Base-by-base conservation (phyloP, 2,113 vertebrate species). In the Danionella cerebrum region DNA sequence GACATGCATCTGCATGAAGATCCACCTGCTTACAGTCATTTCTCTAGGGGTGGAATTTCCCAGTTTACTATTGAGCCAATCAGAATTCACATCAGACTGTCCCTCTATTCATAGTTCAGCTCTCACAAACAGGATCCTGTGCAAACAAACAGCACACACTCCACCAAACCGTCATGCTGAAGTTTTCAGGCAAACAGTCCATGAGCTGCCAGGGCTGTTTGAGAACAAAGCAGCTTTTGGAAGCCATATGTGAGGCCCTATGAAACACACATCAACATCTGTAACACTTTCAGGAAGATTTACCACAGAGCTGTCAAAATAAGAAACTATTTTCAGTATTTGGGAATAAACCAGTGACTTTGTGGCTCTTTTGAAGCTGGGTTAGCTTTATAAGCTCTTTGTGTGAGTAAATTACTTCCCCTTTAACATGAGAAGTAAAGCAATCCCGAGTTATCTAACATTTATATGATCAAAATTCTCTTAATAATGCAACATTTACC, bases 1-100 rank as follows among this genome's bases (percentile, higher is more conserved):
- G 25, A 19, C 51, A 53, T 14, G 19, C 50, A 31, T n/a, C 9
- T 27, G 25, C 27, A 44, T 14, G 21, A 14, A n/a, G 25, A 47
- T 42, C 31, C 27, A 47, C 12, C 25, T 5, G 21, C 6, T 29
- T 18, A 47, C 31, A 35, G 58, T 62, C 1, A 62, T 47, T 47
- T 63, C 42, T 47, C 42, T 35, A 24, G 29, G 13, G 29, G 42
- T 35, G 59, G 59, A 48, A 48, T 21, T 48, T 48, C 59, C 59
- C 25, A 2, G 3, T 48, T 24, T 24, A 36, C 33, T 44, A 48
- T 29, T 4, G 13, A 36, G 29, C 6, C 29, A 36, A 63, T 14
- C 22, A 21, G 42, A 63, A 48, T 63, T 11, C 39, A 10, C n/a
- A 48, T 63, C 21, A 11, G 44, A 63, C 29, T n/a, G 12, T 36